A percentile compares a stretch with the other conserved stretches of the same genome.
Conservation (phyloP, 2,888 invertebrate genomes). For the Ceratothoa steindachneri region DNA sequence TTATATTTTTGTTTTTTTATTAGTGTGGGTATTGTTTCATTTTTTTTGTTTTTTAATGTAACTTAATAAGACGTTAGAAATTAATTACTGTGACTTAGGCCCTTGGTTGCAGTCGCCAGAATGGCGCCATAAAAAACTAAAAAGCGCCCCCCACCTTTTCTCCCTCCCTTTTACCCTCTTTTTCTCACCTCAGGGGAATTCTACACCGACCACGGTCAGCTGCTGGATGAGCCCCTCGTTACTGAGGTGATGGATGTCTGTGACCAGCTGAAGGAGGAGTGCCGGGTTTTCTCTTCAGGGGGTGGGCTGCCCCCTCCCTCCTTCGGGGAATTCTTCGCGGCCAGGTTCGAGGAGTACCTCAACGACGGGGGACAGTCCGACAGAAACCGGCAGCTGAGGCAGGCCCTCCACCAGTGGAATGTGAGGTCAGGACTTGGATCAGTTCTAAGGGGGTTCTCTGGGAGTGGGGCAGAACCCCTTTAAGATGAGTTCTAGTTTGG, state of each 20-base stretch:
- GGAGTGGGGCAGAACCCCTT: background rate
- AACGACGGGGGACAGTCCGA: background rate
- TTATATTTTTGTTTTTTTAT: background rate
- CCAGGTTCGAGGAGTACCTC: constrained; percentile 8
- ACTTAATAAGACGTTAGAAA: too few relatives aligned
- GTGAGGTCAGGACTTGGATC: background rate
- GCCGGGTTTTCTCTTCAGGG: background rate
- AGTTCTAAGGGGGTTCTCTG: background rate
- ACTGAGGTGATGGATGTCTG: background rate
- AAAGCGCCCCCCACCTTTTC: too few relatives aligned
- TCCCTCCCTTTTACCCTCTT: too few relatives aligned
- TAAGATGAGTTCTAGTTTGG: too few relatives aligned
- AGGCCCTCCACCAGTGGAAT: constrained; percentile 6
- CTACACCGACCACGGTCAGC: background rate
- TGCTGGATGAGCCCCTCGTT: background rate
- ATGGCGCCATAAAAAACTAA: too few relatives aligned
- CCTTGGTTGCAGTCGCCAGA: too few relatives aligned
- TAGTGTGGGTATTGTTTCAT: background rate
- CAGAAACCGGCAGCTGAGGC: background rate
- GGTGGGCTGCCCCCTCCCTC: background rate
- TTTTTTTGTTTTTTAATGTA: too few relatives aligned
- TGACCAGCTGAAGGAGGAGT: background rate
- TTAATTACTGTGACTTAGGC: too few relatives aligned
- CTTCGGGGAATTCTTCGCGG: background rate
- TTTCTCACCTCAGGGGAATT: background rate